phyloP scores from a whole-genome alignment of 1,140 invertebrate genomes.

The Sogatella furcifera region DNA sequence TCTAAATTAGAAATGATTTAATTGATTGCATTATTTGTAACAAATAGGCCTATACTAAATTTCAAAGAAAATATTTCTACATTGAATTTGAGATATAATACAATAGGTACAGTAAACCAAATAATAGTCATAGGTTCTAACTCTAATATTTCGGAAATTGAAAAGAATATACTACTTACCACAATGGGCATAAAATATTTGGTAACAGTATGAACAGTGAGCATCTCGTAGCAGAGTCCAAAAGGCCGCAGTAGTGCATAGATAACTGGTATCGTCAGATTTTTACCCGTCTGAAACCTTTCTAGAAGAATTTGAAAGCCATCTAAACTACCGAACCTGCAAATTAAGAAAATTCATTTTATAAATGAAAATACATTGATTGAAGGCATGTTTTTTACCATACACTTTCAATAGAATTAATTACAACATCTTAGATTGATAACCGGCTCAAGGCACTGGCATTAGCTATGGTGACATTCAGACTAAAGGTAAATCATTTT shows the following conservation, averaged over 20 bases:
- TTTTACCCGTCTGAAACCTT: slow-evolving; percentile 65
- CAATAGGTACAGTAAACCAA: too few species aligned
- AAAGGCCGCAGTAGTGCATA: slow-evolving; percentile 81
- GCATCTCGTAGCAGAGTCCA: slow-evolving; percentile 81
- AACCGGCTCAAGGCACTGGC: too few species aligned
- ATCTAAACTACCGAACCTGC: slow-evolving; percentile 71
- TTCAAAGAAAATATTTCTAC: too few species aligned
- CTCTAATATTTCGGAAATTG: not conserved
- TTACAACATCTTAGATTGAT: too few species aligned
- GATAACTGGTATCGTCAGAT: slow-evolving; percentile 67
- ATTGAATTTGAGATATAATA: too few species aligned
- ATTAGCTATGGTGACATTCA: too few species aligned
- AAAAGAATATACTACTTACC: slow-evolving; percentile 43
- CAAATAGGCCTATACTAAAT: too few species aligned
- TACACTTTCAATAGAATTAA: too few species aligned
- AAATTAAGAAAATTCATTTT: slow-evolving; percentile 19
- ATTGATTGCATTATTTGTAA: too few species aligned
- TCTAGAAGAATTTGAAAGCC: slow-evolving; percentile 84
- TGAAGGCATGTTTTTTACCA: too few species aligned
- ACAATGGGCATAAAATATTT: slow-evolving; percentile 90
- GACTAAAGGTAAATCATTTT: too few species aligned
- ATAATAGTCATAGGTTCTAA: not conserved
- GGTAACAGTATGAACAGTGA: slow-evolving; percentile 80
- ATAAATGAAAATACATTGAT: not conserved
- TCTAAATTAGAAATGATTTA: too few species aligned